Percentiles rank a stretch among this genome's conserved stretches.
phyloP scores from a whole-genome alignment of 1,140 invertebrate species.

The Drosophila jambulina region DNA sequence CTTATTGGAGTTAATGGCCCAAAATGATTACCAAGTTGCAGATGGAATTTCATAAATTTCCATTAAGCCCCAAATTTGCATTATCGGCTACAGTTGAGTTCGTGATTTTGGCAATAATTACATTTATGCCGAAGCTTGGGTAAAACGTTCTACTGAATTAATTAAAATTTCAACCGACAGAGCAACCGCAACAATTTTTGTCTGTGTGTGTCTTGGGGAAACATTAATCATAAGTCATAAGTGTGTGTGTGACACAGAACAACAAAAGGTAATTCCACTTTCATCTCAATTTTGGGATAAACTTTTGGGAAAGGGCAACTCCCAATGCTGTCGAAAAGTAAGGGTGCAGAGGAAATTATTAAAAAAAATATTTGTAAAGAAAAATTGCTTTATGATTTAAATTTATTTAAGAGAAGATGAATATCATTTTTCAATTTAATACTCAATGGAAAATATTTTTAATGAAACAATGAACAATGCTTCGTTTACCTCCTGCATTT shows the following conservation, averaged over 20 bases:
- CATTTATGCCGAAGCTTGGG: slow-evolving; percentile 6
- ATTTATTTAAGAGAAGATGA: neutral
- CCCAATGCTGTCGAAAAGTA: neutral
- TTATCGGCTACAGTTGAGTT: slow-evolving; percentile 10
- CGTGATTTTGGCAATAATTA: slow-evolving; percentile 21
- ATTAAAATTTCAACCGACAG: slow-evolving; percentile 33
- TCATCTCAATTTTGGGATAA: slow-evolving; percentile 1
- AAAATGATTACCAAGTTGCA: slow-evolving; percentile 11
- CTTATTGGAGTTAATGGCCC: slow-evolving; percentile 20
- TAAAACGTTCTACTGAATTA: slow-evolving; percentile 25
- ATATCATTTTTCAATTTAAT: neutral
- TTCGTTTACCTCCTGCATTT: fast-evolving
- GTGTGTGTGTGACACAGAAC: slow-evolving; percentile 3
- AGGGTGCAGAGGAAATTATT: neutral
- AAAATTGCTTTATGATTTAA: neutral
- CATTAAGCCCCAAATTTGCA: slow-evolving; percentile 35
- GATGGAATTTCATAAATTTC: slow-evolving; percentile 34
- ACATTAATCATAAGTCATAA: slow-evolving; percentile 52
- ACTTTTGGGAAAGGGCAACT: neutral
- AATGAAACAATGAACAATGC: neutral
- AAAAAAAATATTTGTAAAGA: neutral
- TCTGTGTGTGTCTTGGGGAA: slow-evolving; percentile 9
- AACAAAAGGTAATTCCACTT: slow-evolving; percentile 31
- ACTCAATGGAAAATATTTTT: neutral
- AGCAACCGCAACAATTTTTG: slow-evolving; percentile 2